These are phyloP conservation scores for Lota lota DNA, from an alignment of 2,113 vertebrate genomes.

Conservation along the genomic window DNA sequence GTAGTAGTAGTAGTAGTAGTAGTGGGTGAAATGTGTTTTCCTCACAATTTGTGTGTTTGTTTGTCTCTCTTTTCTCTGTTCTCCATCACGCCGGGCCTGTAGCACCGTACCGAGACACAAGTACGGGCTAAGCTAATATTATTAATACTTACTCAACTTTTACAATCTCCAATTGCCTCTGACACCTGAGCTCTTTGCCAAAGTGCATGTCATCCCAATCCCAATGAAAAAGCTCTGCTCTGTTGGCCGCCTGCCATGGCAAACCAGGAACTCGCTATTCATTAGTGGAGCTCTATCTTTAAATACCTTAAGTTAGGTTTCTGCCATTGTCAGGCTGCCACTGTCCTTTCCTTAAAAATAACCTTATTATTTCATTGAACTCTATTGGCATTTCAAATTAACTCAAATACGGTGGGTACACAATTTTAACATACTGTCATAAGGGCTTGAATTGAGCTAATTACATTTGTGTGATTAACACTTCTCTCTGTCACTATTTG, in stretches of 20 bases:
- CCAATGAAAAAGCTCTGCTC: constrained; percentile 25
- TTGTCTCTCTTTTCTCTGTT: constrained; percentile 78
- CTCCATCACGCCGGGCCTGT: constrained; percentile 90
- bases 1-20: background rate
- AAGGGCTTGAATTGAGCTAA: no score
- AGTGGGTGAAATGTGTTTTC: constrained; percentile 20
- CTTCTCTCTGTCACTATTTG: background rate
- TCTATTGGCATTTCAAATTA: no score
- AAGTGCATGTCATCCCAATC: constrained; percentile 10
- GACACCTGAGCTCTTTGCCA: constrained; percentile 17
- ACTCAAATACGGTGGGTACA: constrained; percentile 3
- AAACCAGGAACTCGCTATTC: background rate
- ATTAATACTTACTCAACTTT: constrained; percentile 27
- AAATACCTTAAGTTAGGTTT: background rate
- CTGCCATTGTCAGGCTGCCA: no score
- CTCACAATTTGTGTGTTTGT: constrained; percentile 49
- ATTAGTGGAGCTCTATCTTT: background rate
- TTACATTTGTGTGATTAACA: no score
- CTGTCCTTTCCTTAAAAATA: no score
- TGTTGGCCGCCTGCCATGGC: constrained; percentile 25
- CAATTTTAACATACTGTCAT: no score
- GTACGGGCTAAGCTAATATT: constrained; percentile 85
- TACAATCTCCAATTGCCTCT: constrained; percentile 59
- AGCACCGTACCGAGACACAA: constrained; percentile 99
- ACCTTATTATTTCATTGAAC: no score